These are phyloP conservation scores for Pantherophis alleghaniensis DNA, from an alignment of 2,797 vertebrate species.

Conservation along the genomic window DNA sequence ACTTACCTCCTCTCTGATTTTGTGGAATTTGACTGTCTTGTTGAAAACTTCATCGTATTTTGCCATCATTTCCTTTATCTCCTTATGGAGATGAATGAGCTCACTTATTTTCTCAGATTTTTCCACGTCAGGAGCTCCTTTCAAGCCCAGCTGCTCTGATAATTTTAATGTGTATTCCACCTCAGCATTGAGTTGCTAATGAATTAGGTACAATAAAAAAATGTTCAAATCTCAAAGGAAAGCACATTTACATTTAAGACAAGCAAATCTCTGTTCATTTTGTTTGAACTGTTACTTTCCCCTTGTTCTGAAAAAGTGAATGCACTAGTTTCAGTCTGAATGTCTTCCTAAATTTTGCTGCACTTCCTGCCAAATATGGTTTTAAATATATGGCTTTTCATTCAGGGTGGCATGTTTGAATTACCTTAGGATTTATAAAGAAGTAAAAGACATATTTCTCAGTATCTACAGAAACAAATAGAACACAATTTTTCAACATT, in stretches of 20 bases:
- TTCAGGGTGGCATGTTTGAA: background rate
- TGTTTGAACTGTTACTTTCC: background rate
- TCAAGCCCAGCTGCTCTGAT: conserved; percentile 73
- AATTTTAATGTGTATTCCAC: conserved; percentile 76
- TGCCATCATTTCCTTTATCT: conserved; percentile 75
- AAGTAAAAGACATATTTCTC: background rate
- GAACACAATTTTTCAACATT: background rate
- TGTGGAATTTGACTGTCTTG: conserved; percentile 79
- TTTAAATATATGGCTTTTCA: background rate
- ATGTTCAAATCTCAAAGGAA: conserved; percentile 1
- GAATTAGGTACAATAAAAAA: conserved; percentile 27
- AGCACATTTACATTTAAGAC: background rate
- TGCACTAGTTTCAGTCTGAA: background rate
- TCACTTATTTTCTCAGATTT: conserved; percentile 76
- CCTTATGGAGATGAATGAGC: conserved; percentile 77
- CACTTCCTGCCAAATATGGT: background rate
- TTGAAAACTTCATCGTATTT: conserved; percentile 78
- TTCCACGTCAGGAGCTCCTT: conserved; percentile 70
- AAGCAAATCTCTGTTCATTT: background rate
- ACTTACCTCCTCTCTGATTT: conserved; percentile 77
- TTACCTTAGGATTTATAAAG: background rate
- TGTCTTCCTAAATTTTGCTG: background rate
- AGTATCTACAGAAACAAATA: accelerated
- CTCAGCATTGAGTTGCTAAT: conserved; percentile 82
- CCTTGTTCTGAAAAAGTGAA: background rate